A percentile compares a stretch with the other conserved stretches of the same genome.
Conservation (phyloP, 2,797 vertebrate species). For the Pogonophryne albipinna region DNA sequence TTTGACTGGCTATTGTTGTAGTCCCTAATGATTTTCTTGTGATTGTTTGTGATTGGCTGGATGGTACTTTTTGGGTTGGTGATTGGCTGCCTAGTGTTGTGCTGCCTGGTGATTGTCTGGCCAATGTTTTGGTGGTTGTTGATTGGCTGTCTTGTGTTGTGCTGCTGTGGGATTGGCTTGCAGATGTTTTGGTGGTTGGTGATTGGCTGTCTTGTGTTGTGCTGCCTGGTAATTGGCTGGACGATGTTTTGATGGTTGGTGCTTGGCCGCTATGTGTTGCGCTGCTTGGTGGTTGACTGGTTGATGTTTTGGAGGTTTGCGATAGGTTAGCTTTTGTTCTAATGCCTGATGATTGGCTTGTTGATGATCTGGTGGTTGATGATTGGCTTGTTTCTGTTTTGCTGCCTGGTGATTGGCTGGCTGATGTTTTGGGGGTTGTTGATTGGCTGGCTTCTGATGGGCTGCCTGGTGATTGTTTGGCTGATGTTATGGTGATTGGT, state of each 20-base stretch:
- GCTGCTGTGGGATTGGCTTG: background rate
- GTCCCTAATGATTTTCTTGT: background rate
- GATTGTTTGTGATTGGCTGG: constrained; percentile 9
- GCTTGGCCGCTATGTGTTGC: background rate
- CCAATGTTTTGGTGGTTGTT: background rate
- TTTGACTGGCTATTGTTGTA: background rate
- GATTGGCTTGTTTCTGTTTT: background rate
- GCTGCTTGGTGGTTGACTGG: constrained; percentile 8
- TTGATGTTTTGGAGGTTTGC: background rate
- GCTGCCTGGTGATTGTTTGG: constrained; percentile 3
- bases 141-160: background rate
- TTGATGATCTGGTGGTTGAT: background rate
- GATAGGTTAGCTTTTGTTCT: background rate
- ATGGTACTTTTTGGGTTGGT: background rate
- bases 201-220: background rate
- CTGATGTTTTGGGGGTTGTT: background rate
- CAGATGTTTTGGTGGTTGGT: background rate
- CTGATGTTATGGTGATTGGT: background rate
- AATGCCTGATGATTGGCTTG: background rate
- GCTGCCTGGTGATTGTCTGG: constrained; percentile 10
- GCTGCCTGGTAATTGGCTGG: constrained; percentile 7
- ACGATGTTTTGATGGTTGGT: background rate
- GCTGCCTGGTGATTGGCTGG: background rate
- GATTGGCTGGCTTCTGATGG: background rate
- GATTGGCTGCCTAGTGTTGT: background rate